Base-by-base conservation (phyloP, 2,888 invertebrate species). In the Synanthedon formicaeformis region DNA sequence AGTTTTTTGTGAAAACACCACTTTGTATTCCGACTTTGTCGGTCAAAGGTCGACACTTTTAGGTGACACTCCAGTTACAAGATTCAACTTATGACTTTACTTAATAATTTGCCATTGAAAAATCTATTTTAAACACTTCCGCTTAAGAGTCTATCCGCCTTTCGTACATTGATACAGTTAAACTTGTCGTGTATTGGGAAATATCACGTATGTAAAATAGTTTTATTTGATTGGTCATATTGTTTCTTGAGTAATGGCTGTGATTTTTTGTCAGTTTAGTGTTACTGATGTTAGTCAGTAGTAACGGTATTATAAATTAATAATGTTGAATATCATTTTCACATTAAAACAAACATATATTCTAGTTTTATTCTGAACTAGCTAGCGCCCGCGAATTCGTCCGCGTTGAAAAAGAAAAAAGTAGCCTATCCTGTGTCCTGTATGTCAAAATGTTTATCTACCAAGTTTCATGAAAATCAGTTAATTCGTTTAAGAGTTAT, bases 31-130 rank as follows among this genome's bases (percentile, higher is more conserved):
- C 58, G 61, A 59, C 50, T 53, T 45, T 45, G 34, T 34, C 50
- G 62, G 67, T 70, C 68, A 67, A 52, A 54, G 72, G 68, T 69
- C 70, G 66, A 60, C 54, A 67, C 64, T 72, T 73, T 72, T 70
- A 70, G 68, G 49, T 49, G 49, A 67, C 67, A 64, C 64, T 66
- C 58, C 63, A 59, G 62, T 62, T 60, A 65, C 66, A 13, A 49
- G 10, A 18, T 16, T 23, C 3, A 16, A 18, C 8, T 23, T 49
- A 10, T 16, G 23, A 49, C 2, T 18, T 49, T 12, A 34, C 34
- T 34, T 10, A 34, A 34, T 10, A 34, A 34, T 34, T 10, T 34
- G 34, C 10, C 34, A 34, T 34, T 34, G 34, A 34, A 34, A 34
- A 34, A 34, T 6, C 34, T 10, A 34, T 34, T 34, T 34, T 34